Conservation (phyloP, 2,113 vertebrate genomes). For the Zootoca vivipara region DNA sequence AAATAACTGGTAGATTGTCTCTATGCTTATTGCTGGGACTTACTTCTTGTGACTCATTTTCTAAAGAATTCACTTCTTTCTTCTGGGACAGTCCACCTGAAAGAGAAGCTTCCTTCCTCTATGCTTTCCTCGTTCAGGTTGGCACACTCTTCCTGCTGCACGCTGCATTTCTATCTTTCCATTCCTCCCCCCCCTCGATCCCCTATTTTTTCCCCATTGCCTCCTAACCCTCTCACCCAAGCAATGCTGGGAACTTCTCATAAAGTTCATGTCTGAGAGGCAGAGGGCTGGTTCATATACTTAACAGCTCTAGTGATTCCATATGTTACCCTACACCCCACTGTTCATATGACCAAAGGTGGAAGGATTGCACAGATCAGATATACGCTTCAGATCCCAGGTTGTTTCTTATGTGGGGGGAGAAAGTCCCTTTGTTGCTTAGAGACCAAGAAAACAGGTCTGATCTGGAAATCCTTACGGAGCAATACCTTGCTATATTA, state of each 20-base stretch:
- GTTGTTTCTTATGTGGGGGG: not conserved
- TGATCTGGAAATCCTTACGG: not conserved
- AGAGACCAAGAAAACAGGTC: not conserved
- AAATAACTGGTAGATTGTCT: not conserved
- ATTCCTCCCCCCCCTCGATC: not conserved
- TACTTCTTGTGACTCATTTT: not conserved
- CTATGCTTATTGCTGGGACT: not conserved
- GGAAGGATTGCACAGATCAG: not conserved
- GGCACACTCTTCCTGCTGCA: not conserved
- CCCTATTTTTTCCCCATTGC: not conserved
- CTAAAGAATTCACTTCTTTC: not conserved
- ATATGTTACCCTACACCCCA: not conserved
- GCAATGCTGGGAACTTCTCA: not conserved
- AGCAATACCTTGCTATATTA: not conserved
- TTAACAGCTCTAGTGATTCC: not conserved
- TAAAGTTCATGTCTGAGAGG: not conserved
- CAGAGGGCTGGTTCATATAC: not conserved
- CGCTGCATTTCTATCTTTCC: not conserved
- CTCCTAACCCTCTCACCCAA: not conserved
- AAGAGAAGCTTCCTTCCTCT: not conserved
- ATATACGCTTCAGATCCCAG: not conserved
- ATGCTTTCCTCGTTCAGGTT: not conserved
- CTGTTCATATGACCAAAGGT: not conserved
- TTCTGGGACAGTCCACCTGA: not conserved
- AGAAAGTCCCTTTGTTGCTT: not conserved